These are phyloP conservation scores for Pyrocephalus nanus DNA, from an alignment of 2,797 vertebrate genomes.

Conservation along the genomic window DNA sequence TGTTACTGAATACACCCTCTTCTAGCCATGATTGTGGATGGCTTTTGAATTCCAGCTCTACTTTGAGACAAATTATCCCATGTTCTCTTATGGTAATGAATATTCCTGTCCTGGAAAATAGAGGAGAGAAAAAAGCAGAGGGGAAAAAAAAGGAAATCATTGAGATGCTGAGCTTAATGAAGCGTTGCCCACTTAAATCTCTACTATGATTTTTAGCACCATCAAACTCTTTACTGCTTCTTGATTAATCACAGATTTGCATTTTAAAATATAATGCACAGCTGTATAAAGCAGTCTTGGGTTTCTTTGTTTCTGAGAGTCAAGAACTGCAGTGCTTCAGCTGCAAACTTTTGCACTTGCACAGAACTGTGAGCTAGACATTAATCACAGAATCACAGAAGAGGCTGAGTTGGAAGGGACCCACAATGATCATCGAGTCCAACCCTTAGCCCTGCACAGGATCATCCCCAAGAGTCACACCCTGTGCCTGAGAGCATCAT, in stretches of 20 bases:
- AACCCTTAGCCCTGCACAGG: neutral
- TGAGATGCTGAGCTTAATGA: neutral
- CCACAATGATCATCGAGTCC: neutral
- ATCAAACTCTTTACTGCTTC: neutral
- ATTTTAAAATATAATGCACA: neutral
- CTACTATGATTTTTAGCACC: neutral
- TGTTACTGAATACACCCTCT: neutral
- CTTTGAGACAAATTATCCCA: neutral
- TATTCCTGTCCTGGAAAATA: neutral
- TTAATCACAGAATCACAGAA: neutral
- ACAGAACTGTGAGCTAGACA: neutral
- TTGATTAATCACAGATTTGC: neutral
- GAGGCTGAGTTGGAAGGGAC: neutral
- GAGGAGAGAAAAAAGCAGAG: neutral
- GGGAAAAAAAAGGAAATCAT: neutral
- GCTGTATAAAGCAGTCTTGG: neutral
- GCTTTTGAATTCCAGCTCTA: neutral
- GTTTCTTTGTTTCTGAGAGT: rapidly evolving
- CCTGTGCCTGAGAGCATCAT: neutral
- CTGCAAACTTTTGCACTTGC: neutral
- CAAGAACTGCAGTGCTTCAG: neutral
- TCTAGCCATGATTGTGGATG: neutral
- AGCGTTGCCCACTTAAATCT: neutral
- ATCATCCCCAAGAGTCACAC: neutral
- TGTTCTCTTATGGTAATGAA: neutral